phyloP scores from a whole-genome alignment of 2,113 vertebrate species.

The Megalops atlanticus region DNA sequence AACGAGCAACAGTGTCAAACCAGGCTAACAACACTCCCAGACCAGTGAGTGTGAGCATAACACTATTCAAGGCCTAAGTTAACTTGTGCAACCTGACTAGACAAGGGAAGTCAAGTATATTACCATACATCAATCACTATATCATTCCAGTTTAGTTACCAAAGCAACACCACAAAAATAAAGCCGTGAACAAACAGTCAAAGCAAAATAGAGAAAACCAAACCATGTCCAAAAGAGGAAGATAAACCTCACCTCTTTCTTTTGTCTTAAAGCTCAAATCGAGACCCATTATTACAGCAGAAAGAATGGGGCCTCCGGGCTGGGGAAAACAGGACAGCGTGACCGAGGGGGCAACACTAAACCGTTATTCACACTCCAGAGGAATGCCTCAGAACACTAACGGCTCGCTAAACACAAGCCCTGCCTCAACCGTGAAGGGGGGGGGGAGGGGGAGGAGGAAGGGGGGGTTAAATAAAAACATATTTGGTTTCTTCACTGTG shows the following conservation, averaged over 20 bases:
- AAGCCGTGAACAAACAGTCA: too few relatives aligned
- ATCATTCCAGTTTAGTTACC: too few relatives aligned
- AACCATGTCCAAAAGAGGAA: background rate
- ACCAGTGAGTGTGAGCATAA: too few relatives aligned
- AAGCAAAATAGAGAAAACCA: too few relatives aligned
- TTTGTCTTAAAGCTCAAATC: slow-evolving; percentile 27
- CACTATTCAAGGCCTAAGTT: too few relatives aligned
- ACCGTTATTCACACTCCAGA: slow-evolving; percentile 42
- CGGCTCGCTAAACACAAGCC: slow-evolving; percentile 48
- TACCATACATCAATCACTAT: too few relatives aligned
- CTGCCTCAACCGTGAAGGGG: slow-evolving; percentile 36
- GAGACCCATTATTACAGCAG: slow-evolving; percentile 34
- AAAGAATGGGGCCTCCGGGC: slow-evolving; percentile 11
- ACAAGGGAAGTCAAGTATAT: too few relatives aligned
- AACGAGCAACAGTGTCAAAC: too few relatives aligned
- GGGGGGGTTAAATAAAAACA: slow-evolving; percentile 58
- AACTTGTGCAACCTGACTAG: too few relatives aligned
- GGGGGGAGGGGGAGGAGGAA: background rate
- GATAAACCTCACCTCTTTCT: background rate
- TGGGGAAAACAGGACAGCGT: slow-evolving; percentile 32
- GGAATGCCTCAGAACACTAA: slow-evolving; percentile 33
- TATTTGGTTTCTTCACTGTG: slow-evolving; percentile 42
- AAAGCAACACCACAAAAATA: background rate
- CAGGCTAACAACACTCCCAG: too few relatives aligned
- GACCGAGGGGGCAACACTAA: slow-evolving; percentile 34